These are phyloP conservation scores for Aplysia californica DNA, from an alignment of 1,140 invertebrate genomes.

Conservation along the genomic window DNA sequence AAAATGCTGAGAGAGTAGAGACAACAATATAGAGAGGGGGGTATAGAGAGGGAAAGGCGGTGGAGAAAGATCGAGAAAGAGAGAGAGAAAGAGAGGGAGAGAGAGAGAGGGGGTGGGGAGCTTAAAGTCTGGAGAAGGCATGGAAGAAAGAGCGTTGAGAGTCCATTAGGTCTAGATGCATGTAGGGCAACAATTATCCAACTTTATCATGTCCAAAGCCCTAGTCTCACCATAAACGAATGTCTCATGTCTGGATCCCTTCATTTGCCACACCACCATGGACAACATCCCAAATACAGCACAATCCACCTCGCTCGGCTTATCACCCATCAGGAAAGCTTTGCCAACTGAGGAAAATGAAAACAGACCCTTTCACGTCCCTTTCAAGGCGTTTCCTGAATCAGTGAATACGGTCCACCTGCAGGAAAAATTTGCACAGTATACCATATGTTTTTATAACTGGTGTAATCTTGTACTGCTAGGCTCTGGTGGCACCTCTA, in stretches of 20 bases:
- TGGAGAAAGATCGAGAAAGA: background rate
- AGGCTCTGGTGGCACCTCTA: too few relatives aligned
- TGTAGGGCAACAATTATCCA: too few relatives aligned
- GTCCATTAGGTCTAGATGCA: too few relatives aligned
- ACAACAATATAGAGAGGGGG: background rate
- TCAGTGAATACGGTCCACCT: too few relatives aligned
- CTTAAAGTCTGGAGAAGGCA: too few relatives aligned
- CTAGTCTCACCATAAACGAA: slow-evolving; percentile 40
- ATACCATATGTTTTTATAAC: too few relatives aligned
- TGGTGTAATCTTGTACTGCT: too few relatives aligned
- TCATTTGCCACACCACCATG: slow-evolving; percentile 65
- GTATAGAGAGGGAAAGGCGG: background rate
- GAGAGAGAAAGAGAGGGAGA: background rate
- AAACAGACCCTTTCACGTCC: background rate
- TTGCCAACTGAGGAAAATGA: slow-evolving; percentile 59
- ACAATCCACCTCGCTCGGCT: slow-evolving; percentile 67
- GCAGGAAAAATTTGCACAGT: too few relatives aligned
- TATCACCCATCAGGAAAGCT: slow-evolving; percentile 63
- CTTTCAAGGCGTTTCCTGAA: background rate
- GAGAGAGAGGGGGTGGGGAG: background rate
- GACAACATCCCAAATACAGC: slow-evolving; percentile 66
- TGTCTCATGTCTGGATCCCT: slow-evolving; percentile 53
- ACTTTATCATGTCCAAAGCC: too few relatives aligned
- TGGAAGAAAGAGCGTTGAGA: too few relatives aligned
- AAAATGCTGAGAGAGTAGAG: background rate